These are phyloP conservation scores for Zaprionus lineosus DNA, from an alignment of 2,888 invertebrate genomes.

Conservation along the genomic window DNA sequence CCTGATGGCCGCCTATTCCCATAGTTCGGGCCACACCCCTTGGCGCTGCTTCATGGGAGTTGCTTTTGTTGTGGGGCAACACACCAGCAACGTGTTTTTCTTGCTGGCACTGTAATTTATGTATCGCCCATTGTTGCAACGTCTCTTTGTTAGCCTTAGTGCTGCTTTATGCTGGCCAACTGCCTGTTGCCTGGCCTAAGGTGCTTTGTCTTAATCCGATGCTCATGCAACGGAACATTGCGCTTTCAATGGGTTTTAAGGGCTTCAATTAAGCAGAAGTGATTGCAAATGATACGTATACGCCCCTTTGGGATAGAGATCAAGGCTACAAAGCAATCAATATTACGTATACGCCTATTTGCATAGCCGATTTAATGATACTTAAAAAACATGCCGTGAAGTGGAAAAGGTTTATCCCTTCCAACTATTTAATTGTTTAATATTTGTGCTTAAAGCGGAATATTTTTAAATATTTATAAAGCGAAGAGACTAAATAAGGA, in stretches of 20 bases:
- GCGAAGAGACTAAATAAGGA: too few species aligned
- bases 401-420: too few species aligned
- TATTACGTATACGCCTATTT: conserved; percentile 8
- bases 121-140: conserved; percentile 17
- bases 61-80: not conserved
- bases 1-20: not conserved
- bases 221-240: conserved; percentile 58
- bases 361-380: too few species aligned
- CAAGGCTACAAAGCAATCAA: conserved; percentile 19
- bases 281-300: conserved; percentile 29
- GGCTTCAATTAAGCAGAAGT: conserved; percentile 62
- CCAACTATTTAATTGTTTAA: too few species aligned
- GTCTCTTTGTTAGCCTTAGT: not conserved
- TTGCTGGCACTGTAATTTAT: conserved; percentile 48
- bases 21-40: not conserved
- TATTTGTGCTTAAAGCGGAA: too few species aligned
- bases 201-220: conserved; percentile 70
- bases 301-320: conserved; percentile 5
- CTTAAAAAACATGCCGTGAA: too few species aligned
- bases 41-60: not conserved
- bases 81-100: conserved; percentile 17
- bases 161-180: not conserved
- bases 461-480: too few species aligned
- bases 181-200: conserved; percentile 37
- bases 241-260: conserved; percentile 39